Evolutionary conservation across 2,888 invertebrate genomes (phyloP).

Genomic region (Andrena haemorrhoa): DNA sequence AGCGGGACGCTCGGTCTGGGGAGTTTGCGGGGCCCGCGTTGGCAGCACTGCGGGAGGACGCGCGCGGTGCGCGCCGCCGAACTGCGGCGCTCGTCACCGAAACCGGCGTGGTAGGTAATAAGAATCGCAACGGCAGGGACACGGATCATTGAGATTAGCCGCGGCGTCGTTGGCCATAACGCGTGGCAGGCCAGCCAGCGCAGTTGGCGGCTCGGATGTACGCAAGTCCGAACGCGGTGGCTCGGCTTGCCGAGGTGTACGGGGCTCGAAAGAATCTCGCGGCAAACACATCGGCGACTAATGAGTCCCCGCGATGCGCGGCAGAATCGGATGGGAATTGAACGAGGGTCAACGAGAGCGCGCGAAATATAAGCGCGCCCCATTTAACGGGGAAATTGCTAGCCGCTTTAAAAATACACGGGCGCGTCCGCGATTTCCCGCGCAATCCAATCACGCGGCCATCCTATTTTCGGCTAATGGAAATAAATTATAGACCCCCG

Average conservation of each 20-base stretch:
- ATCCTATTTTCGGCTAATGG: conserved; percentile 40
- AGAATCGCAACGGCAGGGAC: background rate
- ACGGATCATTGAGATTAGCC: too few relatives aligned
- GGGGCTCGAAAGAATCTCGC: too few relatives aligned
- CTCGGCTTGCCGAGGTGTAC: too few relatives aligned
- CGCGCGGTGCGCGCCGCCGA: background rate
- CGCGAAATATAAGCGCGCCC: conserved; percentile 17
- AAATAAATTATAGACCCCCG: conserved; percentile 43
- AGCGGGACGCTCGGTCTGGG: conserved; percentile 11
- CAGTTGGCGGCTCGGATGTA: too few relatives aligned
- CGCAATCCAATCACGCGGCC: conserved; percentile 31
- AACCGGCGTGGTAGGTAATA: background rate
- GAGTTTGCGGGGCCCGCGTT: conserved; percentile 16
- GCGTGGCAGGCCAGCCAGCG: too few relatives aligned
- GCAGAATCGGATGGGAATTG: conserved; percentile 25
- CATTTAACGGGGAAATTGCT: conserved; percentile 37
- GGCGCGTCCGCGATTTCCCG: conserved; percentile 25
- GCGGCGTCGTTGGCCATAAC: too few relatives aligned
- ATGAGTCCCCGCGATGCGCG: background rate
- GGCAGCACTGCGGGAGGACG: conserved; percentile 29
- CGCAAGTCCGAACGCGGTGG: too few relatives aligned
- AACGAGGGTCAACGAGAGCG: conserved; percentile 26
- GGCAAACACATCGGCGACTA: background rate
- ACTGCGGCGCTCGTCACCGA: background rate
- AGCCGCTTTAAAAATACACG: conserved; percentile 25